These are phyloP conservation scores for Drosophila takahashii DNA, from an alignment of 1,140 invertebrate species.

Conservation along the genomic window DNA sequence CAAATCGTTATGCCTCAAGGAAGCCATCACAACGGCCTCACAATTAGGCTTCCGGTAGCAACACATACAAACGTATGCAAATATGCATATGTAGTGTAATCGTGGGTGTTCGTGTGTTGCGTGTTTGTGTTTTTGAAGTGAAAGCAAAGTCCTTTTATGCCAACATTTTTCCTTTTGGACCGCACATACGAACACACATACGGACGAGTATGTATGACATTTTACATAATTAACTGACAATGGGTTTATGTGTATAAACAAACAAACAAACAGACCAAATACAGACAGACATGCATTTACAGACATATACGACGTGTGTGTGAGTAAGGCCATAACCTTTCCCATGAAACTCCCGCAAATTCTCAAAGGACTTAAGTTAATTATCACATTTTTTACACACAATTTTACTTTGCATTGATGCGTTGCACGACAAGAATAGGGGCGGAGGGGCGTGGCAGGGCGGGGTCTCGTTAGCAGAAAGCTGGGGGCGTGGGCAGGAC, in stretches of 20 bases:
- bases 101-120: conserved; percentile 30
- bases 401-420: conserved; percentile 82
- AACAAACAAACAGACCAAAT: conserved; percentile 33
- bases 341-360: conserved; percentile 29
- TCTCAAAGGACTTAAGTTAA: conserved; percentile 79
- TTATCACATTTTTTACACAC: conserved; percentile 82
- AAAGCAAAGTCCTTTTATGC: conserved; percentile 63
- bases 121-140: conserved; percentile 38
- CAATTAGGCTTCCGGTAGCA: conserved; percentile 40
- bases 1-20: conserved; percentile 23
- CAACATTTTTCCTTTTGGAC: conserved; percentile 37
- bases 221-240: conserved; percentile 83
- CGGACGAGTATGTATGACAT: conserved; percentile 44
- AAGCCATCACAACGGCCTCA: background rate
- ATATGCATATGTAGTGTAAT: conserved; percentile 22
- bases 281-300: conserved; percentile 10
- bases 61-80: conserved; percentile 1
- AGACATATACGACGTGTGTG: conserved; percentile 9
- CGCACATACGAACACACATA: conserved; percentile 5
- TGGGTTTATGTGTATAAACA: conserved; percentile 56
- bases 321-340: conserved; percentile 36
- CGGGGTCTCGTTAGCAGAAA: conserved; percentile 7
- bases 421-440: conserved; percentile 36
- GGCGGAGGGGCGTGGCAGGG: conserved; percentile 13
- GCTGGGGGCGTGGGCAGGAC: conserved; percentile 41